Conservation (phyloP, 2,888 invertebrate genomes). For the Sarcophaga caerulescens region DNA sequence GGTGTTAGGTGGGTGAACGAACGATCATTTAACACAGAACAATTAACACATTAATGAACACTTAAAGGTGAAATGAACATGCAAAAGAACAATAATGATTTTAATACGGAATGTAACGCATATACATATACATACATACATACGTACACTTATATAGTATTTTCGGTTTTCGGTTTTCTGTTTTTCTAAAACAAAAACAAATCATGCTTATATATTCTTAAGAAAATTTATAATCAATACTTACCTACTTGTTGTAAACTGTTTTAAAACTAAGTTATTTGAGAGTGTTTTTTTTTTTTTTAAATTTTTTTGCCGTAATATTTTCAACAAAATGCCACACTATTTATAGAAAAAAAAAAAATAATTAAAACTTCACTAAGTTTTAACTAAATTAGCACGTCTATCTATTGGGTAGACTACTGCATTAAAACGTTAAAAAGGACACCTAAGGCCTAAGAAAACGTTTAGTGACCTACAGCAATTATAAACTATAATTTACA, state of each 20-base stretch:
- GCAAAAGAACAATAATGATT: neutral
- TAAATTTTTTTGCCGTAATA: neutral
- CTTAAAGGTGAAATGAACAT: neutral
- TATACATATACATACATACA: too few relatives aligned
- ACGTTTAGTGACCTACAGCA: constrained; percentile 40
- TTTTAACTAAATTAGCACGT: constrained; percentile 9
- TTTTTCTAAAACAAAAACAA: neutral
- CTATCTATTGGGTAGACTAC: constrained; percentile 8
- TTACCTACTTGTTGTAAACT: neutral
- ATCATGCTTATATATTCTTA: neutral
- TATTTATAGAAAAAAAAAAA: neutral
- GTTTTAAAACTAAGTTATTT: neutral
- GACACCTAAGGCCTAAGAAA: neutral
- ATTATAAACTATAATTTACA: constrained; percentile 10
- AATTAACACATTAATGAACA: neutral
- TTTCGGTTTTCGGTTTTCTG: neutral
- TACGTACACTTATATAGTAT: too few relatives aligned
- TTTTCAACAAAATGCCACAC: neutral
- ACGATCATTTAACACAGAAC: neutral
- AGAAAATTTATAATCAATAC: neutral
- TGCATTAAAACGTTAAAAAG: neutral
- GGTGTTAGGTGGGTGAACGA: neutral
- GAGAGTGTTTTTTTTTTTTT: neutral
- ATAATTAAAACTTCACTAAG: neutral
- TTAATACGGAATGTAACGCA: too few relatives aligned